A percentile compares a stretch with the other conserved stretches of the same genome.
These are phyloP conservation scores for Strigops habroptila DNA, from an alignment of 2,113 vertebrate species.

Conservation along the genomic window DNA sequence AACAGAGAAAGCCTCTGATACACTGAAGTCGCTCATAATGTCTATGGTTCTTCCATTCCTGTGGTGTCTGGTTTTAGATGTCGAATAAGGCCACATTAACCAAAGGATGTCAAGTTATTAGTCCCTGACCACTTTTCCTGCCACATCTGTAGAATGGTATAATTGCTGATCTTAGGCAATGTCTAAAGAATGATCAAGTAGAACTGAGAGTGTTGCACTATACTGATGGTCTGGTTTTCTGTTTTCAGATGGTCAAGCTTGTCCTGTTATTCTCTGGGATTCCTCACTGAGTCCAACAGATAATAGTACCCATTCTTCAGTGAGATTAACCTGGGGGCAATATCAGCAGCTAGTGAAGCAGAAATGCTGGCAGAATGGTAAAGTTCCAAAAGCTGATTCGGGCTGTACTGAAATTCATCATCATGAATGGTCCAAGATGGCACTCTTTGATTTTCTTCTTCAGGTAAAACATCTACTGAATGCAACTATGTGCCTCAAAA, in stretches of 20 bases:
- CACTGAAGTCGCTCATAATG: slow-evolving; percentile 22
- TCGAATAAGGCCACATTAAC: slow-evolving; percentile 40
- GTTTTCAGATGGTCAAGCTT: slow-evolving; percentile 77
- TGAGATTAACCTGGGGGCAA: slow-evolving; percentile 83
- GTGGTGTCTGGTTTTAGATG: slow-evolving; percentile 42
- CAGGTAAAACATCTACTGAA: slow-evolving; percentile 79
- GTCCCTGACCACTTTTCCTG: not conserved
- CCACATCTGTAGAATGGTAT: not conserved
- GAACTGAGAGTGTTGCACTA: not conserved
- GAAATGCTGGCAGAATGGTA: slow-evolving; percentile 88
- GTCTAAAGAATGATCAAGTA: not conserved
- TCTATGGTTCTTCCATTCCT: slow-evolving; percentile 30
- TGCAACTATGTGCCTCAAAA: not conserved
- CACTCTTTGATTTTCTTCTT: slow-evolving; percentile 93
- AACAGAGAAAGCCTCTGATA: not conserved
- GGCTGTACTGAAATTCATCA: slow-evolving; percentile 87
- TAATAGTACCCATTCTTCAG: slow-evolving; percentile 72
- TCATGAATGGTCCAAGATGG: slow-evolving; percentile 92
- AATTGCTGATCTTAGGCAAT: not conserved
- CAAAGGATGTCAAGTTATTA: not conserved
- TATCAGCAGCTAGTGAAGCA: slow-evolving; percentile 87
- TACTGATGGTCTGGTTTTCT: not conserved
- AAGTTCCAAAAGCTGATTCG: slow-evolving; percentile 80
- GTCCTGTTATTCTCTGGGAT: slow-evolving; percentile 88
- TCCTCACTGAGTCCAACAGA: slow-evolving; percentile 76